Conservation (phyloP, 2,797 vertebrate genomes). For the Fratercula arctica region DNA sequence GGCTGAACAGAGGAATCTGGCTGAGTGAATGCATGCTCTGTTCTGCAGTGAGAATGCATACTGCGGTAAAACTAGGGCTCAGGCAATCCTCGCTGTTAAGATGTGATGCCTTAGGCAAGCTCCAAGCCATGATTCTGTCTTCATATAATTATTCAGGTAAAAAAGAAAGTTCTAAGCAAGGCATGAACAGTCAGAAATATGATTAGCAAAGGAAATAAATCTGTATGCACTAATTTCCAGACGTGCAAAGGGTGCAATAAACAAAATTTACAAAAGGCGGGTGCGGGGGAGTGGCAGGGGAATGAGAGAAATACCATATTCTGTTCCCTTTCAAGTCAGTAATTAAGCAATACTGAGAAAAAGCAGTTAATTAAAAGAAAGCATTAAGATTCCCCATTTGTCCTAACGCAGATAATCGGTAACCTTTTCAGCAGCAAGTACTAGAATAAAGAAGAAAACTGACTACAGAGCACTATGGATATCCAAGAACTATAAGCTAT, state of each 20-base stretch:
- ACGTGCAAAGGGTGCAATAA: not conserved
- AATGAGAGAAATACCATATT: not conserved
- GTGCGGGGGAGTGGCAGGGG: fast-evolving
- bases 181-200: not conserved
- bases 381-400: not conserved
- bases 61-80: not conserved
- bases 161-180: conserved; percentile 24
- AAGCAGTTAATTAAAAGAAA: not conserved
- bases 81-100: not conserved
- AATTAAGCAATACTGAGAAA: not conserved
- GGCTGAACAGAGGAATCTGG: not conserved
- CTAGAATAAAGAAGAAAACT: not conserved
- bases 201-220: not conserved
- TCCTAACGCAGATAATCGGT: not conserved
- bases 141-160: conserved; percentile 44
- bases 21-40: not conserved
- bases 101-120: conserved; percentile 54
- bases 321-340: not conserved
- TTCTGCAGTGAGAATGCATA: not conserved
- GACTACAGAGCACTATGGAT: not conserved
- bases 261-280: not conserved
- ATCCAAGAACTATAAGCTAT: not conserved
- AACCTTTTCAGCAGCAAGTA: not conserved
- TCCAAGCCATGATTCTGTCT: not conserved
- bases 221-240: not conserved